Percentiles rank a stretch among this genome's conserved stretches.
Conservation (phyloP, 2,113 vertebrate genomes). For the Labeo catla region DNA sequence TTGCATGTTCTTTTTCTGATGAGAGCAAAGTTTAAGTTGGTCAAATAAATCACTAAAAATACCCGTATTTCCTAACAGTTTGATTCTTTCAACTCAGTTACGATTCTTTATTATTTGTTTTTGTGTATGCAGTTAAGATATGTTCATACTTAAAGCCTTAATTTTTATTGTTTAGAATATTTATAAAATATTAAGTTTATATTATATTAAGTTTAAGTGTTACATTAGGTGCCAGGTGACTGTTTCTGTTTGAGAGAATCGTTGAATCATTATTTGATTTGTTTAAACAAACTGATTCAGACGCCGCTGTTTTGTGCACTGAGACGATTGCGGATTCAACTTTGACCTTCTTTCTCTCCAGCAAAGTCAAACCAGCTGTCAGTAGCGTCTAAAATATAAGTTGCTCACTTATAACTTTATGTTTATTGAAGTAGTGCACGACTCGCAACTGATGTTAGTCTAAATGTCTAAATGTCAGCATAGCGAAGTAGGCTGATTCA, state of each 20-base stretch:
- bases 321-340: too few relatives aligned
- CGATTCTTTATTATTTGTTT: background rate
- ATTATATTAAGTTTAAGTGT: too few relatives aligned
- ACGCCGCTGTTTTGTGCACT: background rate
- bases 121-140: background rate
- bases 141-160: background rate
- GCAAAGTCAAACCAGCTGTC: too few relatives aligned
- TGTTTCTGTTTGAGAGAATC: background rate
- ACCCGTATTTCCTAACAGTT: background rate
- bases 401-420: too few relatives aligned
- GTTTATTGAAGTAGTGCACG: too few relatives aligned
- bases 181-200: background rate
- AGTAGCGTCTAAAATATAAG: too few relatives aligned
- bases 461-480: too few relatives aligned
- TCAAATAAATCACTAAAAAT: conserved; percentile 41
- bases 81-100: background rate
- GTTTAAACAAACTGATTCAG: background rate
- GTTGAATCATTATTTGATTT: background rate
- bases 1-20: conserved; percentile 8
- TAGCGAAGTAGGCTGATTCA: too few relatives aligned
- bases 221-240: background rate
- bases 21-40: conserved; percentile 11
- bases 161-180: too few relatives aligned
- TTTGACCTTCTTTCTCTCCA: too few relatives aligned
- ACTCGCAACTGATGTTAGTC: too few relatives aligned